Base-by-base conservation (phyloP, 2,113 vertebrate genomes). In the Microtus montanus region DNA sequence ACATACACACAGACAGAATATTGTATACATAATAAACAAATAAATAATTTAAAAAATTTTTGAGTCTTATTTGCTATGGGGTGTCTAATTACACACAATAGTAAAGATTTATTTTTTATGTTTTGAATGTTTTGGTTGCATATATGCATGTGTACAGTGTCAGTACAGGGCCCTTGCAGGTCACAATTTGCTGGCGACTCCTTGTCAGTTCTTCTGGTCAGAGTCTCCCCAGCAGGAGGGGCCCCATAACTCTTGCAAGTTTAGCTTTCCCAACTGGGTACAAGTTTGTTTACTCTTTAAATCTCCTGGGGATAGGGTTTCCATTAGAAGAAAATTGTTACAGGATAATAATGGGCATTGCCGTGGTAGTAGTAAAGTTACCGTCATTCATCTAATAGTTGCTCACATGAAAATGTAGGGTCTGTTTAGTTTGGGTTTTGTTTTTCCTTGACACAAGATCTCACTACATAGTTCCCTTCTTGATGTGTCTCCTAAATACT, bases 41-140 rank as follows among this genome's bases (percentile, higher is more conserved):
- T 49, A 49, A 49, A 49, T 52, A 52, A 52, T 52, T 52, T 52
- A 13, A 52, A 52, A 49, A 13, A 3, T 3, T 91, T 80, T 71
- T 24, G 33, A 75, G 91, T 82, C 64, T 97, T 97, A 93, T 96
- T 52, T 96, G 91, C 89, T 96, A 83, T 80, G 5, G 88, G 96
- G 95, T 93, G 82, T 86, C 98, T 97, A 35, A n/a, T 97, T 97
- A 98, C 93, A 96, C 95, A 96, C 84, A 97, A 97, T 97, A 93
- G 98, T 98, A 98, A 98, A 98, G 98, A 99, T 98, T 68, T 66
- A 66, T 8, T 97, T 96, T 49, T 80, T 80, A 80, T 80, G 79
- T 7, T 26, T 6, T 82, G 17, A 11, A 33, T 79, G 49, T 80
- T 80, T 80, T 80, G 10, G 49, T 33, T 54, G 19, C 33, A 79